Conservation (phyloP, 1,140 invertebrate species). For the Drosophila navojoa region DNA sequence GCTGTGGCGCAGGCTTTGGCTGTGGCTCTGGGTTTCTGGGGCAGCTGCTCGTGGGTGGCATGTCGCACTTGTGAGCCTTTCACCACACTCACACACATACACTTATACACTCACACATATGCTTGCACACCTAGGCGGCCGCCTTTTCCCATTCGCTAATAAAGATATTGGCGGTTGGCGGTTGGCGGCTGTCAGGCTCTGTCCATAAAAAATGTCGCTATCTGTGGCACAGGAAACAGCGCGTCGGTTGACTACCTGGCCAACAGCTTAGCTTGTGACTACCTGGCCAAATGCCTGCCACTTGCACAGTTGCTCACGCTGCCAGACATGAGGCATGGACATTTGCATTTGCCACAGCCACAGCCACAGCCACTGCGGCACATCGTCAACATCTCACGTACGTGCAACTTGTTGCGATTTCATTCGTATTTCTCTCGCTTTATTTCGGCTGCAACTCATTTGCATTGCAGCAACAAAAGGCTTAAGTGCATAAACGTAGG, state of each 20-base stretch:
- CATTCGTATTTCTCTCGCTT: not conserved
- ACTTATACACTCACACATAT: conserved; percentile 22
- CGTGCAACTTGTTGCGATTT: conserved; percentile 76
- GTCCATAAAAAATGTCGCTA: conserved; percentile 75
- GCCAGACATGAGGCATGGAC: conserved; percentile 22
- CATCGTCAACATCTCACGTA: conserved; percentile 44
- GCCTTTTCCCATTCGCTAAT: conserved; percentile 64
- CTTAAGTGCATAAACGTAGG: conserved; percentile 43
- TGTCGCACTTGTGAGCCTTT: conserved; percentile 53
- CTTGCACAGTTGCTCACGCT: conserved; percentile 6
- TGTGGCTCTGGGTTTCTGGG: conserved; percentile 77
- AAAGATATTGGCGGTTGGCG: conserved; percentile 62
- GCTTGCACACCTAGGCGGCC: conserved; percentile 45
- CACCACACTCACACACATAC: conserved; percentile 52
- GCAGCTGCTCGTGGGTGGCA: conserved; percentile 72
- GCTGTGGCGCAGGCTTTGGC: not conserved
- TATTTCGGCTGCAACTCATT: conserved; percentile 68
- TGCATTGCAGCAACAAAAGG: conserved; percentile 60
- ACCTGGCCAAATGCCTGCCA: conserved; percentile 24
- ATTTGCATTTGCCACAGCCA: conserved; percentile 48
- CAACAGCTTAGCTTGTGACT: conserved; percentile 37
- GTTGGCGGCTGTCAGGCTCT: conserved; percentile 32
- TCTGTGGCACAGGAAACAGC: conserved; percentile 74
- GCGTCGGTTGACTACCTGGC: conserved; percentile 26
- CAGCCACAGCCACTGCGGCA: too few species aligned